Evolutionary conservation across 2,113 vertebrate genomes (phyloP), one percentile per base, ranked within the genome.

Genomic region (Cyprinodon brontotheroides): DNA sequence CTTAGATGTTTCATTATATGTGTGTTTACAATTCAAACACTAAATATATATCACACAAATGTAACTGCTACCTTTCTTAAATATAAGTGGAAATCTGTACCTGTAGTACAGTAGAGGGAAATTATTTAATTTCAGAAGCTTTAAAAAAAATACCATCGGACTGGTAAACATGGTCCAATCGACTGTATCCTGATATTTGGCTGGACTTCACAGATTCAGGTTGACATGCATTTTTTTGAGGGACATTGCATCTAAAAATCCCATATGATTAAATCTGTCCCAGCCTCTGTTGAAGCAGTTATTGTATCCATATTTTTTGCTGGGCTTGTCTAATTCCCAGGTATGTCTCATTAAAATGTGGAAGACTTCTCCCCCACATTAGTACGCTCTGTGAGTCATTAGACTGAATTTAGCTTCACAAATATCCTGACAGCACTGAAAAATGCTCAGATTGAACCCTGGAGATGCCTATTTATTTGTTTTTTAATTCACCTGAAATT

Each of bases 341-440:
- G 70, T 72, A 86, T 80, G 60, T 89, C 67, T 70, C 72, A 65
- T 74, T 41, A 64, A 83, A 75, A 79, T 17, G 65, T 12, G 80
- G 45, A 68, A 76, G 78, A 74, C 77, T 82, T 78, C 74, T 62
- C 65, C 81, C 85, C 72, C 12, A 38, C 59, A 82, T 75, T 43
- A 79, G 74, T 77, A 62, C 72, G 66, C 70, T 74, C 68, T 61
- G 57, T 90, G 89, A 90, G 84, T 90, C 87, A 92, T 86, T 71
- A 84, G 79, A 77, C 72, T 92, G 87, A 79, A 84, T 89, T 89
- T 88, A 89, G 85, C 73, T 40, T 73, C 43, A 87, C 67, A 78
- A 20, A 79, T 53, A 37, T 66, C 72, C 37, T 1, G 11, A 72
- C 73, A 39, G 61, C 72, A 76, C 63, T 79, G 50, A 77, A 61